These are phyloP conservation scores for Lepas anatifera DNA, from an alignment of 2,888 invertebrate species.

Conservation along the genomic window DNA sequence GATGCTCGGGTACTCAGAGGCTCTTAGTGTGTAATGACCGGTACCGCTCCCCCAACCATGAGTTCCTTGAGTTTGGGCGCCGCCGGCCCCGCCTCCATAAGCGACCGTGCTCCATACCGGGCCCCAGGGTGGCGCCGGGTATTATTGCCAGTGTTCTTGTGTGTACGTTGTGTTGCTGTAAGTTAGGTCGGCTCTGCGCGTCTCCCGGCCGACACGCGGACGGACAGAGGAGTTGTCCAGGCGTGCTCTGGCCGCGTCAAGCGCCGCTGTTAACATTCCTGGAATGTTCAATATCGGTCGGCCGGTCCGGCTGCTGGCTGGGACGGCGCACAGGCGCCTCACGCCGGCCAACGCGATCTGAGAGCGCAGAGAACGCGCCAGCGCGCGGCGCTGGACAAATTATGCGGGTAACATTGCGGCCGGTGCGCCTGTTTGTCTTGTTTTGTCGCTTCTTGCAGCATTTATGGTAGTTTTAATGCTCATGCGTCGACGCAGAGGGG, in stretches of 20 bases:
- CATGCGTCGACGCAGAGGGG: not conserved
- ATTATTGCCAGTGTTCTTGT: no score
- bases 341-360: no score
- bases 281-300: not conserved
- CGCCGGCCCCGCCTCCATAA: not conserved
- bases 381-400: not conserved
- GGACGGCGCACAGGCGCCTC: no score
- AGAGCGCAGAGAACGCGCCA: not conserved
- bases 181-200: no score
- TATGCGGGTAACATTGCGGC: not conserved
- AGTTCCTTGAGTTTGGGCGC: not conserved
- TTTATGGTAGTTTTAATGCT: slow-evolving; percentile 4
- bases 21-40: not conserved
- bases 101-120: not conserved
- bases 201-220: no score
- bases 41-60: not conserved
- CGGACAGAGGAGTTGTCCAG: no score
- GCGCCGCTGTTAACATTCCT: not conserved
- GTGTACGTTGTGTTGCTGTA: no score
- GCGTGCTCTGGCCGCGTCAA: not conserved
- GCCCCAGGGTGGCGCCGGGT: no score
- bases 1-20: slow-evolving; percentile 7
- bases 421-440: not conserved
- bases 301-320: not conserved
- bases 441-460: slow-evolving; percentile 9